Evolutionary conservation across 1,140 invertebrate species (phyloP).

Genomic region (Macrosteles quadrilineatus): DNA sequence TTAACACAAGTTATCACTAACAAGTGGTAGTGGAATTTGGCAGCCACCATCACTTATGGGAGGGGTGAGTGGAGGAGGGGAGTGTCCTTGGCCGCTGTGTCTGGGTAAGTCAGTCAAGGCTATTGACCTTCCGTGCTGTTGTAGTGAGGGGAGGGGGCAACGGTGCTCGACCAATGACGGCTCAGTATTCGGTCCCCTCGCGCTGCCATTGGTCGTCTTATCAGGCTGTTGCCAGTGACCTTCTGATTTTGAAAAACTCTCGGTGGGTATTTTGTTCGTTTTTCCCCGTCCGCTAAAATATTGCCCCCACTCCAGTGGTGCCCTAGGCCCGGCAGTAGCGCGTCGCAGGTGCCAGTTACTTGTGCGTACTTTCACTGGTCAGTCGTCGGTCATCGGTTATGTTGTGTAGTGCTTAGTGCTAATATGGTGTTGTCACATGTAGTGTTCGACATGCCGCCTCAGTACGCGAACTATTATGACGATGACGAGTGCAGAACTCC

Average conservation of each 20-base stretch:
- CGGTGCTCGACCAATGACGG: slow-evolving; percentile 34
- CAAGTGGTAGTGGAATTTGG: slow-evolving; percentile 14
- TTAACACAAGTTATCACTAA: background rate
- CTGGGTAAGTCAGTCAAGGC: slow-evolving; percentile 72
- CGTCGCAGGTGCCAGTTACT: slow-evolving; percentile 1
- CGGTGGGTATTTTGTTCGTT: slow-evolving; percentile 14
- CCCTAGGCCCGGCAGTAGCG: background rate
- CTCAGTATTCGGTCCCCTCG: slow-evolving; percentile 16
- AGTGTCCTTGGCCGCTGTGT: slow-evolving; percentile 60
- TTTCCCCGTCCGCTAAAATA: slow-evolving; percentile 26
- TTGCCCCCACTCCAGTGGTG: slow-evolving; percentile 19
- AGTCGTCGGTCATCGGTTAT: too few relatives aligned
- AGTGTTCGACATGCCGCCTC: slow-evolving; percentile 33
- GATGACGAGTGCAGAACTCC: slow-evolving; percentile 28
- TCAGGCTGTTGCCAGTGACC: slow-evolving; percentile 35
- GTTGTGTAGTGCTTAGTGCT: slow-evolving; percentile 19
- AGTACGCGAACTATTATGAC: slow-evolving; percentile 31
- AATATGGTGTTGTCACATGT: slow-evolving; percentile 6
- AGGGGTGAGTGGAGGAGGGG: background rate
- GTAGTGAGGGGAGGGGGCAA: slow-evolving; percentile 42
- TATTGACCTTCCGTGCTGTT: slow-evolving; percentile 58
- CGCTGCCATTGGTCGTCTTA: slow-evolving; percentile 26
- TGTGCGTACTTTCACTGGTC: slow-evolving; percentile 34
- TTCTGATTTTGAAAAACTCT: slow-evolving; percentile 36
- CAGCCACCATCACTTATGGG: background rate